phyloP scores from a whole-genome alignment of 1,140 invertebrate species.

The Nylanderia fulva region DNA sequence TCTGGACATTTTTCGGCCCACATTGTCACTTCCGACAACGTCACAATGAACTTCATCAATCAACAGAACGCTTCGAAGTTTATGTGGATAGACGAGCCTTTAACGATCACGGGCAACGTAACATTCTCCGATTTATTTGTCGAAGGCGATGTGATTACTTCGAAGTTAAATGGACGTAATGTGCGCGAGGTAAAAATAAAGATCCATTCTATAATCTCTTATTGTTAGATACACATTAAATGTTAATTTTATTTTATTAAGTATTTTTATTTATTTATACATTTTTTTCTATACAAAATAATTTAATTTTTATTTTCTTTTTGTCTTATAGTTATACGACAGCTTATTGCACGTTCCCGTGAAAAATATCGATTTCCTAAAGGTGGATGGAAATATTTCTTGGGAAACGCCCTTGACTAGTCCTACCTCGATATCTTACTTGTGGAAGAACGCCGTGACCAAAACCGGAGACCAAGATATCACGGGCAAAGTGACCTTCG shows the following conservation, averaged over 20 bases:
- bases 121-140: slow-evolving; percentile 70
- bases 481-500: slow-evolving; percentile 52
- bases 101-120: slow-evolving; percentile 63
- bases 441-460: slow-evolving; percentile 75
- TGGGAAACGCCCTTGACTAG: slow-evolving; percentile 57
- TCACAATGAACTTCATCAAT: slow-evolving; percentile 67
- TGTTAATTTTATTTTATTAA: background rate
- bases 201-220: background rate
- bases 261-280: background rate
- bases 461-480: slow-evolving; percentile 72
- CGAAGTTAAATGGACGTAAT: slow-evolving; percentile 61
- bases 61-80: slow-evolving; percentile 50
- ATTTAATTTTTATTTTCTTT: background rate
- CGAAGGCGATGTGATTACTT: slow-evolving; percentile 58
- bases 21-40: slow-evolving; percentile 53
- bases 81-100: slow-evolving; percentile 65
- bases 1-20: slow-evolving; percentile 43
- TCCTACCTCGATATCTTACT: slow-evolving; percentile 40
- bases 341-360: slow-evolving; percentile 37
- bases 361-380: slow-evolving; percentile 36
- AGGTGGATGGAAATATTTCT: slow-evolving; percentile 59
- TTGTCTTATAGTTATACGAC: slow-evolving; percentile 66
- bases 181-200: slow-evolving; percentile 59
- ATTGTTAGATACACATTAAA: background rate
- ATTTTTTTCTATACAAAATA: background rate